Evolutionary conservation across 2,113 vertebrate genomes (phyloP).

Genomic region (Rhinichthys klamathensis): DNA sequence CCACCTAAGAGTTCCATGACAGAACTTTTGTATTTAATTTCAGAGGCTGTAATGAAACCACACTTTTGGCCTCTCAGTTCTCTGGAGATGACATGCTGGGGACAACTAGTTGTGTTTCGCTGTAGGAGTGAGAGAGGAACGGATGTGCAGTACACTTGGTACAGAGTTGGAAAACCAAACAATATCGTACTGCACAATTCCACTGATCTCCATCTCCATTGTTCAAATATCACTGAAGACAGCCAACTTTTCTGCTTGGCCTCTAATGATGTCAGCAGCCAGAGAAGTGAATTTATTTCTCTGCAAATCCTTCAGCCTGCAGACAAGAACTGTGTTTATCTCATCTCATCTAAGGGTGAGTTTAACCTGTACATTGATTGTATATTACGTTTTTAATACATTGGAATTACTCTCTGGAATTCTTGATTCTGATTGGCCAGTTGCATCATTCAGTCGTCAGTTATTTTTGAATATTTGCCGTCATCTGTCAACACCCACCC

Average conservation of each 20-base stretch:
- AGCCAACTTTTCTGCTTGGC: slow-evolving; percentile 63
- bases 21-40: neutral
- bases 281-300: slow-evolving; percentile 59
- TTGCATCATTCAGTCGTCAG: neutral
- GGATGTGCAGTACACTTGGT: slow-evolving; percentile 66
- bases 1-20: too few relatives aligned
- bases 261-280: slow-evolving; percentile 62
- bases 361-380: neutral
- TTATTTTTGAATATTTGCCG: neutral
- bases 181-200: slow-evolving; percentile 33
- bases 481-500: too few relatives aligned
- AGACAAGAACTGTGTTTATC: slow-evolving; percentile 64
- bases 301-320: slow-evolving; percentile 61
- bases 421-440: neutral
- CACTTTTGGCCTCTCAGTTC: slow-evolving; percentile 59
- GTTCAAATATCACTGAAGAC: slow-evolving; percentile 50
- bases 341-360: slow-evolving; percentile 64
- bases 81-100: slow-evolving; percentile 65
- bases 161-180: slow-evolving; percentile 44
- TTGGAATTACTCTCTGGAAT: neutral
- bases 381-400: neutral
- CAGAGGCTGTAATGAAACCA: slow-evolving; percentile 71
- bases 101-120: slow-evolving; percentile 62
- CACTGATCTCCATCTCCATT: slow-evolving; percentile 64
- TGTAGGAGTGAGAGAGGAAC: slow-evolving; percentile 64